Percentiles rank a stretch among this genome's conserved stretches.
These are phyloP conservation scores for Pterostichus madidus DNA, from an alignment of 2,888 invertebrate genomes.

Conservation along the genomic window DNA sequence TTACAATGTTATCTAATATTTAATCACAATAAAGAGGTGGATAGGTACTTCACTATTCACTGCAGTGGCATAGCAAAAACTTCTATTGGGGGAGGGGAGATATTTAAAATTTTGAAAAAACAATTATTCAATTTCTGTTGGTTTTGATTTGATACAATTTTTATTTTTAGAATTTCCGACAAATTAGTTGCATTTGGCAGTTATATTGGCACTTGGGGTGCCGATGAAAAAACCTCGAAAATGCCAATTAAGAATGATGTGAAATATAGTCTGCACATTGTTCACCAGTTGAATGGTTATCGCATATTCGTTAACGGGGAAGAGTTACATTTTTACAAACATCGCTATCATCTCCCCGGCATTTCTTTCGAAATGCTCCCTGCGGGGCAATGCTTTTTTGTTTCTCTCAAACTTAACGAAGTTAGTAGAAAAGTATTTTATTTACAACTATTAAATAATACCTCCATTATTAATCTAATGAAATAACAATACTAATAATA, in stretches of 20 bases:
- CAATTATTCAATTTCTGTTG: no score
- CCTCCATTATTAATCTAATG: no score
- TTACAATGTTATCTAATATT: no score
- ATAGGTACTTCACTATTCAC: no score
- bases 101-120: no score
- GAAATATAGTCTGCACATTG: conserved; percentile 31
- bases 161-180: neutral
- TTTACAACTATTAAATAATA: no score
- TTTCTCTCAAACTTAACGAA: neutral
- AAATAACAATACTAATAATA: no score
- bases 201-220: neutral
- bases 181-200: conserved; percentile 9
- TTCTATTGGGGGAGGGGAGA: no score
- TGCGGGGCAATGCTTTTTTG: neutral
- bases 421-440: no score
- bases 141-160: neutral
- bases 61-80: no score
- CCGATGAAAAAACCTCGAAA: neutral
- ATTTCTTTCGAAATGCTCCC: neutral
- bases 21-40: no score
- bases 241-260: conserved; percentile 24
- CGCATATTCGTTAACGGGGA: conserved; percentile 35
- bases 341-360: neutral
- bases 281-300: conserved; percentile 12
- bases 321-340: conserved; percentile 33